Evolutionary conservation across 2,113 vertebrate species (phyloP).

Genomic region (Okapia johnstoni): DNA sequence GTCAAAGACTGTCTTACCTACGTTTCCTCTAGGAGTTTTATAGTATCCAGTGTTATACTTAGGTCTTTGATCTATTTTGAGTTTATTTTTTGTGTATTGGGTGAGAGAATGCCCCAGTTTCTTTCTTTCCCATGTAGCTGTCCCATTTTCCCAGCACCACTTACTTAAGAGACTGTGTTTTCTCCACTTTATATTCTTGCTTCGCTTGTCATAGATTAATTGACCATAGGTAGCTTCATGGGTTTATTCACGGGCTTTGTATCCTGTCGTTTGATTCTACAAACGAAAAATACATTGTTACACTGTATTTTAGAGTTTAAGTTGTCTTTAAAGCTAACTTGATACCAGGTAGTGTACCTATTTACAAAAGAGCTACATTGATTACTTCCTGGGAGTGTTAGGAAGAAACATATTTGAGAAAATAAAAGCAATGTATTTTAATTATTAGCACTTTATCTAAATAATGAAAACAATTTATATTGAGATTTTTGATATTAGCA

Average conservation of each 20-base stretch:
- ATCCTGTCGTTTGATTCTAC: not conserved
- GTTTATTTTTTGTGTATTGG: not conserved
- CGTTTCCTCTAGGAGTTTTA: not conserved
- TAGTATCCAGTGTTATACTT: not conserved
- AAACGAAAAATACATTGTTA: not conserved
- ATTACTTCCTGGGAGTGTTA: not conserved
- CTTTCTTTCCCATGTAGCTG: not conserved
- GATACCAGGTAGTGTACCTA: not conserved
- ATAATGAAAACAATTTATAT: not conserved
- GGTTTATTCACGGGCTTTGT: not conserved
- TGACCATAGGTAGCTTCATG: not conserved
- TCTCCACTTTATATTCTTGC: not conserved
- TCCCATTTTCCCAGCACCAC: not conserved
- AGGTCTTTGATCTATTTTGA: not conserved
- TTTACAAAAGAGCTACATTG: not conserved
- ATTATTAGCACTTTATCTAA: not conserved
- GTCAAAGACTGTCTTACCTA: not conserved
- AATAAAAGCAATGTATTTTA: not conserved
- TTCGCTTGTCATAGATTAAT: not conserved
- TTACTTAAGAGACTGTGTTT: not conserved
- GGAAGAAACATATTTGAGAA: not conserved
- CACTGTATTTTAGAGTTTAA: not conserved
- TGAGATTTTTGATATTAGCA: not conserved
- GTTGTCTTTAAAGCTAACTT: not conserved
- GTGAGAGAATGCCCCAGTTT: not conserved